Evolutionary conservation across 2,888 invertebrate genomes (phyloP), one percentile per base, ranked within the genome.

Genomic region (Atrina japonica): DNA sequence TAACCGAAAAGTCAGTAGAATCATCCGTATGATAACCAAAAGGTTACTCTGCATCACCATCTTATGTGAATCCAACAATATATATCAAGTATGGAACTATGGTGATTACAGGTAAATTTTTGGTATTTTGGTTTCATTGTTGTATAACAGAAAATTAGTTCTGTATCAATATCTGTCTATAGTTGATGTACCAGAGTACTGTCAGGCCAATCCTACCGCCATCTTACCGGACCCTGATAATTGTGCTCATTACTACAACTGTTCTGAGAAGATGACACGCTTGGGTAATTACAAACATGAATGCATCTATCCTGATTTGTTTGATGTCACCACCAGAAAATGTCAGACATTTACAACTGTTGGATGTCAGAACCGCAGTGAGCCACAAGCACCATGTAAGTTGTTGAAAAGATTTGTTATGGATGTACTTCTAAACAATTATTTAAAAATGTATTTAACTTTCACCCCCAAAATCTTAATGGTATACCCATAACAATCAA

Each of bases 261-360:
- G 80, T 53, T 70, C 76, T 40, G 66, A 52, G 29, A 29, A 55
- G 27, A 35, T 47, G 0, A 14, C 55, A 16, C 30, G 45, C 11
- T 45, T 16, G 9, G 11, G 35, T 3, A 65, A 63, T 55, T 72
- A 73, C 23, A 59, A 68, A n/a, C 65, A 68, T 52, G 80, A 80
- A 50, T 80, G 80, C 58, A 59, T 59, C 2, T 80, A 80, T 35
- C 80, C 80, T 43, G 76, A 81, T 29, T 65, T 81, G 9, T 81
- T 77, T 71, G 76, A 76, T 16, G 52, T 61, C 16, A 55, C 50
- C 11, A 75, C 66, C 18, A 63, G 58, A 43, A 49, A 60, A 16
- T 81, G 81, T 64, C 58, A 64, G 11, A 67, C 68, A n/a, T 78
- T 78, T 60, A 66, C 43, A 14, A 60, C 58, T 2, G 76, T 78